Evolutionary conservation across 2,113 vertebrate species (phyloP).

Genomic region (Anoura caudifer): DNA sequence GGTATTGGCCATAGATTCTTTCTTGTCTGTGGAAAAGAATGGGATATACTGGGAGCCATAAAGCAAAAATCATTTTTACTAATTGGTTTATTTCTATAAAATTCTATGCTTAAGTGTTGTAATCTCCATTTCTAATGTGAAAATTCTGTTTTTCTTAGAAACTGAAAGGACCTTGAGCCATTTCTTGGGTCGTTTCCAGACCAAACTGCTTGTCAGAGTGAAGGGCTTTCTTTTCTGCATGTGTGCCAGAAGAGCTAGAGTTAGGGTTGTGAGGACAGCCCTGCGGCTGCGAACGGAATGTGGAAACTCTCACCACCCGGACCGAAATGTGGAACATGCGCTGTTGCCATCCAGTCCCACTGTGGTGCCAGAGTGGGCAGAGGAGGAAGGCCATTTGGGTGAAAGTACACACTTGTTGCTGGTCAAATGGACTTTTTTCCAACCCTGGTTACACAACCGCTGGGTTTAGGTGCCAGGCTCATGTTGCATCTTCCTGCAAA

Average conservation of each 20-base stretch:
- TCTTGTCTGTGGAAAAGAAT: neutral
- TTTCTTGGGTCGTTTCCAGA: neutral
- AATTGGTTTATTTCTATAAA: neutral
- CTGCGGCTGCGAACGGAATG: neutral
- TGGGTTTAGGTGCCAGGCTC: neutral
- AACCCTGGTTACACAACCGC: neutral
- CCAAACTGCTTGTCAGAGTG: neutral
- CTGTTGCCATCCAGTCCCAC: fast-evolving
- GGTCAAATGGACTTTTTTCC: neutral
- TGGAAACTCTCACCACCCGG: neutral
- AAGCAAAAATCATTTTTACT: neutral
- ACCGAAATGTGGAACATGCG: fast-evolving
- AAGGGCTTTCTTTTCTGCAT: neutral
- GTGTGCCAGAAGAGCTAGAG: neutral
- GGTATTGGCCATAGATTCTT: neutral
- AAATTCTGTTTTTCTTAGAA: neutral
- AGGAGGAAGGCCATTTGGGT: neutral
- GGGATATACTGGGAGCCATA: neutral
- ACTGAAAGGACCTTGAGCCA: neutral
- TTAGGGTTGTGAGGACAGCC: neutral
- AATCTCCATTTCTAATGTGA: neutral
- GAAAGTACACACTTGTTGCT: neutral
- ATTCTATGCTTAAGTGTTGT: neutral
- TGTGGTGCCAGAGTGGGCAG: too few relatives aligned
- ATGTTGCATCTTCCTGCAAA: neutral